Evolutionary conservation across 2,888 invertebrate species (phyloP).

Genomic region (Rosalia funebris): DNA sequence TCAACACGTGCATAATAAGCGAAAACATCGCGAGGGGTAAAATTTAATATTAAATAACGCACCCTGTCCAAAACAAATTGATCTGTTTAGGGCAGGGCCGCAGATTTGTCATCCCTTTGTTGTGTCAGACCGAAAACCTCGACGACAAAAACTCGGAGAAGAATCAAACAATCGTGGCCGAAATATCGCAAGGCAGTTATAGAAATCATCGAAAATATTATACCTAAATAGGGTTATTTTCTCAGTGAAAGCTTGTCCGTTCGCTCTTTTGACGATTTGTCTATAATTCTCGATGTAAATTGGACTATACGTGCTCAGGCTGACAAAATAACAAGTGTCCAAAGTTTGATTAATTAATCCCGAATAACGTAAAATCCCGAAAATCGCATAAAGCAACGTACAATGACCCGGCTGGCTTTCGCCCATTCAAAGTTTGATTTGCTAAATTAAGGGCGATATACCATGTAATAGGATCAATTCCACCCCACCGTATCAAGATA

Average conservation of each 20-base stretch:
- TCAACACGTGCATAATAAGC: conserved; percentile 45
- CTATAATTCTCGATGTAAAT: too few relatives aligned
- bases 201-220: too few relatives aligned
- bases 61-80: conserved; percentile 39
- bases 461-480: conserved; percentile 46
- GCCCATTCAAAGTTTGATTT: conserved; percentile 30
- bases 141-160: too few relatives aligned
- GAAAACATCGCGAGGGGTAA: conserved; percentile 33
- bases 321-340: too few relatives aligned
- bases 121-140: too few relatives aligned
- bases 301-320: too few relatives aligned
- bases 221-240: too few relatives aligned
- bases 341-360: too few relatives aligned
- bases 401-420: conserved; percentile 22
- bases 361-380: background rate
- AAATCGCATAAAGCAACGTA: background rate
- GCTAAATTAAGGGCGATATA: conserved; percentile 47
- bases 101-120: background rate
- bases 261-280: too few relatives aligned
- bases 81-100: conserved; percentile 6
- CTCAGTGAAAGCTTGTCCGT: too few relatives aligned
- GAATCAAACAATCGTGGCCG: too few relatives aligned
- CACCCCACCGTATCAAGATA: conserved; percentile 1
- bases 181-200: too few relatives aligned
- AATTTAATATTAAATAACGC: conserved; percentile 35